phyloP scores from a whole-genome alignment of 92 coral and sea anemone genomes.

The Zoanthus solanderi region DNA sequence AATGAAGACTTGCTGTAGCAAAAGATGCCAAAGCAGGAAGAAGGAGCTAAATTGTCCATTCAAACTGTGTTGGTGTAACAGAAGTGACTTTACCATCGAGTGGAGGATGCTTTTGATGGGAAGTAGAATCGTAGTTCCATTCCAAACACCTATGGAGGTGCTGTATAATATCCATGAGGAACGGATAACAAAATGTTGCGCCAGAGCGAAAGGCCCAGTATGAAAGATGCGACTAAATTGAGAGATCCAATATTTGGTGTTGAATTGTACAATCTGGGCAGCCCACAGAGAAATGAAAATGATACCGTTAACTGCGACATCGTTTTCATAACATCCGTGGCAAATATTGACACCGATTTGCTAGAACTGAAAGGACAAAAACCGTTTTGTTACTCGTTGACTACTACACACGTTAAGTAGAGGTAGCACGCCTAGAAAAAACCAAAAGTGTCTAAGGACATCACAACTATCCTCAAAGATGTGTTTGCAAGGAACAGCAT shows the following conservation, averaged over 20 bases:
- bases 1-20: neutral
- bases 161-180: neutral
- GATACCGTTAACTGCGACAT: conserved; percentile 31
- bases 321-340: conserved; percentile 54
- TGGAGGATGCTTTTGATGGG: too few species aligned
- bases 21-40: neutral
- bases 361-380: neutral
- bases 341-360: neutral
- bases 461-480: conserved; percentile 53
- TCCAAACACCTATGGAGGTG: neutral
- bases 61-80: neutral
- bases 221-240: too few species aligned
- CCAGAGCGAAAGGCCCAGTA: too few species aligned
- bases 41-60: neutral
- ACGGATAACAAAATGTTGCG: too few species aligned
- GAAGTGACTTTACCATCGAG: neutral
- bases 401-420: neutral
- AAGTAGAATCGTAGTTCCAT: too few species aligned
- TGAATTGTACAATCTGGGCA: conserved; percentile 13
- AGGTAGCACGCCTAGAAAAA: conserved; percentile 31
- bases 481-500: conserved; percentile 69
- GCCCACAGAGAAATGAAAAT: neutral
- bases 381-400: conserved; percentile 50
- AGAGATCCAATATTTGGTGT: conserved; percentile 21
- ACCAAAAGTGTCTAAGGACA: conserved; percentile 28